Base-by-base conservation (phyloP, 2,888 invertebrate species). In the Ctena decussata region DNA sequence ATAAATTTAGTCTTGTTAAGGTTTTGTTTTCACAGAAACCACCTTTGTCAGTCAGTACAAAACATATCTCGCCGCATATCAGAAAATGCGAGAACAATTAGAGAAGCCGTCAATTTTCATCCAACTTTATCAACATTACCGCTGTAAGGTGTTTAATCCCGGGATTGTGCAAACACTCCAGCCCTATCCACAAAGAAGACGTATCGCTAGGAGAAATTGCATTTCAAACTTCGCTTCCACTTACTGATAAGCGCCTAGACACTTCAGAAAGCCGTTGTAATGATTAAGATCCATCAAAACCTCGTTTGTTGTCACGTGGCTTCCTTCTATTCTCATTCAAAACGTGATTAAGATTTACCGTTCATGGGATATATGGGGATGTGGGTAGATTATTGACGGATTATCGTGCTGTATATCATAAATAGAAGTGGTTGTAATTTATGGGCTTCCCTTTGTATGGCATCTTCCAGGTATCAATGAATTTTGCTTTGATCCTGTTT, bases 251-350 rank as follows among this genome's bases (percentile, higher is more conserved):
- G 65, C 65, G 21, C 65, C 35, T 65, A 65, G 65, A 65, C 65
- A 65, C 65, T 65, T 65, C 65, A 65, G 30, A 65, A 65, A 65
- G 35, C 65, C 65, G 65, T 65, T 65, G 65, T 65, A 65, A 65
- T 35, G 65, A 65, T 65, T 65, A 65, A 35, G 35, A 65, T 65
- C 35, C 65, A 65, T 65, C 65, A 65, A 65, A 65, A 35, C 35
- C 65, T 65, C 65, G 65, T 65, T 65, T 65, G 35, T 65, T 65
- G 65, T 65, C 65, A 65, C 65, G 35, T 65, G 65, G 35, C 35
- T 65, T 65, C 35, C 65, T 35, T 65, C 35, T 30, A 65, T 65
- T 65, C 65, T 30, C 65, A 65, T 65, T 65, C 65, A 65, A n/a
- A 21, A 30, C 65, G 65, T 35, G 65, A 65, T 65, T 65, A 65